Percentiles rank a stretch among this genome's conserved stretches.
Conservation (phyloP, 2,113 vertebrate genomes). For the Macrotis lagotis region DNA sequence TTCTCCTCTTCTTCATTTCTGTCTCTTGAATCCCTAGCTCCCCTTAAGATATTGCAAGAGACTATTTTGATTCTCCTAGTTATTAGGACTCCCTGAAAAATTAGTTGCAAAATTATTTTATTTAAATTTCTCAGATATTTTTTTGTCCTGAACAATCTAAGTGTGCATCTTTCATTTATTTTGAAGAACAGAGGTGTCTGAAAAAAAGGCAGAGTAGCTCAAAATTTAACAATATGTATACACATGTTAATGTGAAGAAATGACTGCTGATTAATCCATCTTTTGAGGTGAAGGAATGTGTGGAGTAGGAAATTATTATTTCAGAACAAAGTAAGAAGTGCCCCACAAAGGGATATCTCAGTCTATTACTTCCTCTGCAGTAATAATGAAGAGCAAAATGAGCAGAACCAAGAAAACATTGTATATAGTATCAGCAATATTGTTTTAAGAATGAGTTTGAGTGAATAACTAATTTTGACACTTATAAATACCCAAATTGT, state of each 20-base stretch:
- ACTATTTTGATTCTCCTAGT: not conserved
- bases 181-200: not conserved
- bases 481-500: no score
- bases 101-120: not conserved
- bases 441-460: no score
- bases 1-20: not conserved
- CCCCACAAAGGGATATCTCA: not conserved
- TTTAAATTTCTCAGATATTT: not conserved
- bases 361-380: accelerated
- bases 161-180: not conserved
- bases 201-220: not conserved
- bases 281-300: not conserved
- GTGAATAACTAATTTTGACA: no score
- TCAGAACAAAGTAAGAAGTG: not conserved
- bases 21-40: not conserved
- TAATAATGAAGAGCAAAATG: no score
- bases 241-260: not conserved
- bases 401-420: no score
- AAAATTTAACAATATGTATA: not conserved
- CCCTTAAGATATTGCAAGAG: not conserved
- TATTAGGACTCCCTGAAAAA: not conserved
- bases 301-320: not conserved
- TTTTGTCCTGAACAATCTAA: not conserved
- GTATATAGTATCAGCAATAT: no score
- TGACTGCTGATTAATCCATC: not conserved